phyloP scores from a whole-genome alignment of 1,140 invertebrate genomes.

The Elymnias hypermnestra region DNA sequence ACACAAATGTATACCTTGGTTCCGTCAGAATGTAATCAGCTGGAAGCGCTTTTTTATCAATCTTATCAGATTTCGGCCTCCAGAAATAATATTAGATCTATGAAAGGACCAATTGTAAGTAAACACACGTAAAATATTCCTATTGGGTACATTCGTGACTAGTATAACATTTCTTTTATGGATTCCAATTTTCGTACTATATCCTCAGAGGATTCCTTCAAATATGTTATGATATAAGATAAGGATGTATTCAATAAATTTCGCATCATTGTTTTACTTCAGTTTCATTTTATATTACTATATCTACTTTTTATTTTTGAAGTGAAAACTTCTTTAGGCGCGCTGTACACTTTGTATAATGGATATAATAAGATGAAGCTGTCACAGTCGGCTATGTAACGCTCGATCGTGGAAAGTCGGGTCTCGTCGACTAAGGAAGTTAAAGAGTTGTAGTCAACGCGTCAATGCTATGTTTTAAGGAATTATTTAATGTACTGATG shows the following conservation, averaged over 20 bases:
- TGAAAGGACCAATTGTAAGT: conserved; percentile 28
- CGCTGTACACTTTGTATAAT: too few species aligned
- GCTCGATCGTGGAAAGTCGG: too few species aligned
- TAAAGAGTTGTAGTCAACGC: too few species aligned
- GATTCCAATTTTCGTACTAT: conserved; percentile 26
- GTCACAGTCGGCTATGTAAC: too few species aligned
- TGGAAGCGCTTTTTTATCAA: conserved; percentile 26
- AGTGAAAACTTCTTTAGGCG: too few species aligned
- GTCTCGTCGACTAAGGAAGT: too few species aligned
- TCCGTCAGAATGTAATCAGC: conserved; percentile 26
- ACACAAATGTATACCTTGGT: conserved; percentile 59
- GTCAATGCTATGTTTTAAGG: too few species aligned
- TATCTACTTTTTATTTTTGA: too few species aligned
- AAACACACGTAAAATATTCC: conserved; percentile 35
- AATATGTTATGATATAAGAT: conserved; percentile 21
- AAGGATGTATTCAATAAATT: conserved; percentile 16
- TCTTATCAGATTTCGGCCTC: conserved; percentile 9
- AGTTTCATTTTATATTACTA: too few species aligned
- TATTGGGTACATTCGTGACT: conserved; percentile 31
- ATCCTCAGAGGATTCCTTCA: conserved; percentile 25
- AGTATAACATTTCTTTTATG: conserved; percentile 28
- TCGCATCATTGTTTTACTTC: too few species aligned
- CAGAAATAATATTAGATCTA: conserved; percentile 13
- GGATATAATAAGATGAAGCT: too few species aligned
- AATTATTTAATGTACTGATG: too few species aligned